Conservation (phyloP, 2,888 invertebrate species). For the Leptothorax acervorum region DNA sequence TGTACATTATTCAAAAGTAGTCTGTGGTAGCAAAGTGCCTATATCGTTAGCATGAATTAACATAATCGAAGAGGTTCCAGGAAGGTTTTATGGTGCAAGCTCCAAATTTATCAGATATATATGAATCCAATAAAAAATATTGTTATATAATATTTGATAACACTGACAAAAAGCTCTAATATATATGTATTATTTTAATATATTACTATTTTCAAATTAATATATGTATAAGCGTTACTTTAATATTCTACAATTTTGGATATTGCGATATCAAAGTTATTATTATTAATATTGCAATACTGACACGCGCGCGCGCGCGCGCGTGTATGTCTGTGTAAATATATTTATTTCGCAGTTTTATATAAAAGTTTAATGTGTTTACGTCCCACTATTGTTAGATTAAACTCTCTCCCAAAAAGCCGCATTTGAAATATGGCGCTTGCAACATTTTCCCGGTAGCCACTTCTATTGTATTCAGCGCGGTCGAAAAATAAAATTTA, state of each 20-base stretch:
- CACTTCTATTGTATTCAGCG: slow-evolving; percentile 42
- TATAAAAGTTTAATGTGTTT: neutral
- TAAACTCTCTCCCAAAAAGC: neutral
- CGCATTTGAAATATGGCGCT: slow-evolving; percentile 35
- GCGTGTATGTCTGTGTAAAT: neutral
- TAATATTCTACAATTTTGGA: neutral
- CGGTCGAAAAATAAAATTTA: slow-evolving; percentile 35
- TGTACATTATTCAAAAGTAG: slow-evolving; percentile 4
- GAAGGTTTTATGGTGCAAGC: neutral
- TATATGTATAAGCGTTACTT: neutral
- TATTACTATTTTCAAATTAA: slow-evolving; percentile 1
- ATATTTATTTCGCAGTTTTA: neutral
- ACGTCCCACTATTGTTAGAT: slow-evolving; percentile 1
- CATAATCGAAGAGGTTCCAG: slow-evolving; percentile 5
- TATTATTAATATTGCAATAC: slow-evolving; percentile 5
- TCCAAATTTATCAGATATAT: neutral
- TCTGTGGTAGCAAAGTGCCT: neutral
- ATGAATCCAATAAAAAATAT: neutral
- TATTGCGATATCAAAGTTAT: neutral
- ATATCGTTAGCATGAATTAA: slow-evolving; percentile 25
- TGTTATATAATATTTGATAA: neutral
- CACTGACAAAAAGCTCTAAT: neutral
- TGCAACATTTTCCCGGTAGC: slow-evolving; percentile 22
- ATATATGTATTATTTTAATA: neutral
- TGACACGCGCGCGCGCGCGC: neutral